Conservation (phyloP, 2,113 vertebrate genomes). For the Hippopotamus amphibius region DNA sequence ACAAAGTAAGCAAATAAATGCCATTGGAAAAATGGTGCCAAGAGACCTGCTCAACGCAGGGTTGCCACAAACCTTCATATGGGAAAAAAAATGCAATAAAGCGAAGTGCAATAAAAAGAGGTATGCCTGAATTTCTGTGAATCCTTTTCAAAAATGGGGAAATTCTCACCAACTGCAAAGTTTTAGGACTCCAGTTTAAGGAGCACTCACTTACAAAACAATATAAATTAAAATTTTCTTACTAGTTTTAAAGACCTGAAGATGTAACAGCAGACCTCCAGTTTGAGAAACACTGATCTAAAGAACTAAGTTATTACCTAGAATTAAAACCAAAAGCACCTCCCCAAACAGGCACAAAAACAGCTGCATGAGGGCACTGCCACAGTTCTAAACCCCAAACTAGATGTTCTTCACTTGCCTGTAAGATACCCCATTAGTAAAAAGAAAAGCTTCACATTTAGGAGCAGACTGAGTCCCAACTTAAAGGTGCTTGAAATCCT, state of each 20-base stretch:
- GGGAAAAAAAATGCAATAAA: background rate
- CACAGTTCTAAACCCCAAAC: background rate
- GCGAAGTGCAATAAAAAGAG: background rate
- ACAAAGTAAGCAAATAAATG: background rate
- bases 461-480: background rate
- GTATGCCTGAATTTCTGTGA: background rate
- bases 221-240: background rate
- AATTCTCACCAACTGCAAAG: background rate
- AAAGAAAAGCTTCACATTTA: background rate
- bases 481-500: background rate
- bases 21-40: background rate
- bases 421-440: background rate
- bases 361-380: background rate
- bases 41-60: background rate
- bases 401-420: background rate
- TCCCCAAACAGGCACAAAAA: background rate
- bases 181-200: background rate
- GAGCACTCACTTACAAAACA: background rate
- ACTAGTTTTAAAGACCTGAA: background rate
- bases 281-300: background rate
- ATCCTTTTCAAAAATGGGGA: conserved; percentile 36
- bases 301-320: background rate
- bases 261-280: background rate
- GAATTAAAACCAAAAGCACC: background rate
- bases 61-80: background rate